These are phyloP conservation scores for Callinectes sapidus DNA, from an alignment of 2,888 invertebrate genomes.

Conservation along the genomic window DNA sequence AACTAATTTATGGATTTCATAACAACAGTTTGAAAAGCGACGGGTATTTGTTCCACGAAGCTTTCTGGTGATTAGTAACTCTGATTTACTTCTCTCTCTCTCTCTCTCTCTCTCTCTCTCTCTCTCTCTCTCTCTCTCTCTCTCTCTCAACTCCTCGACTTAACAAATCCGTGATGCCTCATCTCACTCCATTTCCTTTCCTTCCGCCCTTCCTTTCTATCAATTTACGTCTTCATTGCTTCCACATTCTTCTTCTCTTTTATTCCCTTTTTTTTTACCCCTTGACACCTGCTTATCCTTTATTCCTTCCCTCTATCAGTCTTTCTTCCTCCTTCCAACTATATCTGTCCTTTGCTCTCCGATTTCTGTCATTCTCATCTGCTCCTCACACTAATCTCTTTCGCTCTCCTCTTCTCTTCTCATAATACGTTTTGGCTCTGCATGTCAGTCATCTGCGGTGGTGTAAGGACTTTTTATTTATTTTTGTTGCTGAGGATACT, in stretches of 20 bases:
- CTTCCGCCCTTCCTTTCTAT: background rate
- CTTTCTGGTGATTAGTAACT: background rate
- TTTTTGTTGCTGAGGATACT: background rate
- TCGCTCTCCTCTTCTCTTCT: background rate
- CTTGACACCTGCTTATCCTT: background rate
- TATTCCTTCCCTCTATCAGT: background rate
- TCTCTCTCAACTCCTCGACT: background rate
- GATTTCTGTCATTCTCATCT: background rate
- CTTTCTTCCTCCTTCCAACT: background rate
- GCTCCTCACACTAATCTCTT: background rate
- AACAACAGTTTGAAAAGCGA: background rate
- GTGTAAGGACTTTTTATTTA: background rate
- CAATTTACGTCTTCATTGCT: background rate
- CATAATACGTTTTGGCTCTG: background rate
- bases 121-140: too few relatives aligned
- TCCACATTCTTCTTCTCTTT: background rate
- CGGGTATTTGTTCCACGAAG: background rate
- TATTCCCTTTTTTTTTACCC: background rate
- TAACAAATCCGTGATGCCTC: background rate
- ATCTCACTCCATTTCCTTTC: constrained; percentile 1
- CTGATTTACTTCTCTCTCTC: background rate
- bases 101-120: constrained; percentile 13
- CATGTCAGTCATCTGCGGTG: background rate
- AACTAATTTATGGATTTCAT: background rate
- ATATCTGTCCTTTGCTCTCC: background rate